A percentile compares a stretch with the other conserved stretches of the same genome.
Evolutionary conservation across 1,140 invertebrate genomes (phyloP).

Genomic region (Colletes gigas): DNA sequence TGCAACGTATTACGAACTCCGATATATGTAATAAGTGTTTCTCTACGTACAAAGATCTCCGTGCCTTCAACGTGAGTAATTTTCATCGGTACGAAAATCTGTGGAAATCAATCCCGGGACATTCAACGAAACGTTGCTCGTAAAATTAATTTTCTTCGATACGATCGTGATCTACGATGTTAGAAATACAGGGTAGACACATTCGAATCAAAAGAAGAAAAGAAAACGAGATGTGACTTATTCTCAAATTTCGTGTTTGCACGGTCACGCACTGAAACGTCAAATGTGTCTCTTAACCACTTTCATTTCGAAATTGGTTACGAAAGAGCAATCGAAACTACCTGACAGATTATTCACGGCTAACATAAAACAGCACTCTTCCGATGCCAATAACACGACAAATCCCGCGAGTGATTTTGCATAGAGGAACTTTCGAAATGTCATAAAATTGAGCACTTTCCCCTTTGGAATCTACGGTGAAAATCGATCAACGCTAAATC

Average conservation of each 20-base stretch:
- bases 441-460: background rate
- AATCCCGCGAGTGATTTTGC: background rate
- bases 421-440: background rate
- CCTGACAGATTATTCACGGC: background rate
- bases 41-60: constrained; percentile 3
- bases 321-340: background rate
- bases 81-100: constrained; percentile 25
- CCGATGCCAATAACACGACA: constrained; percentile 6
- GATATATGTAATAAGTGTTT: constrained; percentile 27
- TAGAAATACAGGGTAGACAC: background rate
- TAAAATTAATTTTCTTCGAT: background rate
- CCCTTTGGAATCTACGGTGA: background rate
- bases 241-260: too few relatives aligned
- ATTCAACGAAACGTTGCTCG: background rate
- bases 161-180: background rate
- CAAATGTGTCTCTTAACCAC: background rate
- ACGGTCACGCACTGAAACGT: too few relatives aligned
- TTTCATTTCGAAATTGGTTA: background rate
- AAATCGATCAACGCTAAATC: too few relatives aligned
- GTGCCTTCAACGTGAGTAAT: background rate
- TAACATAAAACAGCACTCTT: constrained; percentile 1
- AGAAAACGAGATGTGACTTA: too few relatives aligned
- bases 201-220: too few relatives aligned
- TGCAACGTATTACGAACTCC: constrained; percentile 32
- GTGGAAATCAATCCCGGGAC: background rate